A percentile compares a stretch with the other conserved stretches of the same genome.
Conservation (phyloP, 2,888 invertebrate genomes). For the Siphlonurus alternatus region DNA sequence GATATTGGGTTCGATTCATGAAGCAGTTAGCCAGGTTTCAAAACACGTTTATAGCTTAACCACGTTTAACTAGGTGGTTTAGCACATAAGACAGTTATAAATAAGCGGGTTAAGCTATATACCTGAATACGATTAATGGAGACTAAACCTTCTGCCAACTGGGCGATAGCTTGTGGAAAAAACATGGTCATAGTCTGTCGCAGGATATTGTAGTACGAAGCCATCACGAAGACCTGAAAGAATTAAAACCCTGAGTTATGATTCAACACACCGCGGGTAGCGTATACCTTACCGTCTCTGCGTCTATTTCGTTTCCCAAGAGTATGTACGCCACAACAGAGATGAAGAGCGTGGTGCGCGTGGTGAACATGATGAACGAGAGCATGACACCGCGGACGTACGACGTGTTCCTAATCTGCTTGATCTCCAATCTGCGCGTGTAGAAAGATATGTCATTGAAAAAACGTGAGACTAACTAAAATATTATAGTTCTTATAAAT, state of each 20-base stretch:
- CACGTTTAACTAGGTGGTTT: too few species aligned
- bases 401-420: slow-evolving; percentile 22
- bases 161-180: slow-evolving; percentile 70
- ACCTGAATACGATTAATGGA: slow-evolving; percentile 52
- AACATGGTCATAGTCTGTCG: slow-evolving; percentile 74
- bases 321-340: slow-evolving; percentile 43
- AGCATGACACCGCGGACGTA: slow-evolving; percentile 48
- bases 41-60: too few species aligned
- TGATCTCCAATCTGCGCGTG: slow-evolving; percentile 4
- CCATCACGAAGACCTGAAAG: slow-evolving; percentile 55
- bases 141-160: slow-evolving; percentile 61
- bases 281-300: slow-evolving; percentile 31
- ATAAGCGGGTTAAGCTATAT: too few species aligned
- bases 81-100: too few species aligned
- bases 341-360: slow-evolving; percentile 65
- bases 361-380: slow-evolving; percentile 65
- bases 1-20: too few species aligned
- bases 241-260: slow-evolving; percentile 7
- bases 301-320: slow-evolving; percentile 40
- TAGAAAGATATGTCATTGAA: too few species aligned
- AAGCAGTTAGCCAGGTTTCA: too few species aligned
- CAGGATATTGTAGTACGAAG: slow-evolving; percentile 78
- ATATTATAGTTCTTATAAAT: too few species aligned
- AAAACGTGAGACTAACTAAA: too few species aligned
- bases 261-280: too few species aligned